Evolutionary conservation across 2,888 invertebrate genomes (phyloP).

Genomic region (Cyclophora punctaria): DNA sequence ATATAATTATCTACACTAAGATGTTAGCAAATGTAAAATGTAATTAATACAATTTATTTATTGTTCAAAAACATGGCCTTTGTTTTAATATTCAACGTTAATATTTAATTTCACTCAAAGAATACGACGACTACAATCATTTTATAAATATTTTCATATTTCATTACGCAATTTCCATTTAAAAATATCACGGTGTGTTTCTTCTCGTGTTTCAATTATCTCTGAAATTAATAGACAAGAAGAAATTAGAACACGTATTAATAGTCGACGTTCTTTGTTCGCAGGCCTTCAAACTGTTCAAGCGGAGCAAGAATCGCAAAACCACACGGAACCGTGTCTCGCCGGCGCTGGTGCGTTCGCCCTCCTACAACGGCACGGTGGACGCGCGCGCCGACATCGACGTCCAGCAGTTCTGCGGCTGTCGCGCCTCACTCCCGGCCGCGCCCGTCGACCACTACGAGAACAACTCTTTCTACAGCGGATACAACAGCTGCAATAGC

Average conservation of each 20-base stretch:
- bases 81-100: too few relatives aligned
- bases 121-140: too few relatives aligned
- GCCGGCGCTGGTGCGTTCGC: slow-evolving; percentile 50
- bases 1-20: too few relatives aligned
- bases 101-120: too few relatives aligned
- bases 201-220: too few relatives aligned
- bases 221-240: background rate
- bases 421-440: slow-evolving; percentile 49
- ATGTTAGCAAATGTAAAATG: too few relatives aligned
- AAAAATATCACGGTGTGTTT: too few relatives aligned
- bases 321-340: slow-evolving; percentile 54
- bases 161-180: too few relatives aligned
- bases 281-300: slow-evolving; percentile 69
- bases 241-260: background rate
- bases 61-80: too few relatives aligned
- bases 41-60: too few relatives aligned
- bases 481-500: slow-evolving; percentile 53
- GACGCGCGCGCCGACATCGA: slow-evolving; percentile 63
- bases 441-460: slow-evolving; percentile 44
- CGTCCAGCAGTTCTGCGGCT: slow-evolving; percentile 56
- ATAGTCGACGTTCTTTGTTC: slow-evolving; percentile 18
- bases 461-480: slow-evolving; percentile 44
- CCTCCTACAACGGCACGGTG: slow-evolving; percentile 60
- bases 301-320: slow-evolving; percentile 50
- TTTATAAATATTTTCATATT: too few relatives aligned